These are phyloP conservation scores for Gymnocheta viridis DNA, from an alignment of 2,888 invertebrate genomes.

Conservation along the genomic window DNA sequence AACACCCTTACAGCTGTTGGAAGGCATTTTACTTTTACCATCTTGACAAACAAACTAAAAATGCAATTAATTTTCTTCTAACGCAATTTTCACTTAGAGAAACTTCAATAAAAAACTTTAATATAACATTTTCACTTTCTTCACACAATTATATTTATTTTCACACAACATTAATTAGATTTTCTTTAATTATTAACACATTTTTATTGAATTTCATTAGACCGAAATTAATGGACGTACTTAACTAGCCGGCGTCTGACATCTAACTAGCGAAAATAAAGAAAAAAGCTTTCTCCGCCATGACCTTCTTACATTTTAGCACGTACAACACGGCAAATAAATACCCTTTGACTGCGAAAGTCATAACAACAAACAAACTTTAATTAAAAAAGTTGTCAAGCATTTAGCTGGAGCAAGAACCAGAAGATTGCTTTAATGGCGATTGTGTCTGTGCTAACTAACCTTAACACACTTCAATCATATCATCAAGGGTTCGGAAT, in stretches of 20 bases:
- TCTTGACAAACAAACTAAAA: not conserved
- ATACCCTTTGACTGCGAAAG: not conserved
- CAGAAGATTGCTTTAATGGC: too few species aligned
- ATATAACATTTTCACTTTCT: not conserved
- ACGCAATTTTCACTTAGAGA: not conserved
- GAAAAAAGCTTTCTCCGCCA: conserved; percentile 12
- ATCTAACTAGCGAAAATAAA: not conserved
- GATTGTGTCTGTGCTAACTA: not conserved
- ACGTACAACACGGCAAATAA: not conserved
- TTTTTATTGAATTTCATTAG: not conserved
- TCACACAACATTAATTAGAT: not conserved
- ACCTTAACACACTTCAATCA: not conserved
- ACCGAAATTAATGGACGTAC: not conserved
- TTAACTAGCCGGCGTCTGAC: not conserved
- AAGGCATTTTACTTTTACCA: not conserved
- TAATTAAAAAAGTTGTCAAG: not conserved
- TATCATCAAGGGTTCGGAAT: not conserved
- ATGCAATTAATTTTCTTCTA: not conserved
- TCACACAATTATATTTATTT: not conserved
- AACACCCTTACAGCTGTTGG: not conserved
- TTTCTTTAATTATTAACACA: conserved; percentile 21
- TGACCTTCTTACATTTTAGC: not conserved
- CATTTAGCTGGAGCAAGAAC: not conserved
- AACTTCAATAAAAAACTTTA: not conserved
- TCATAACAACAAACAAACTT: not conserved